These are phyloP conservation scores for Hiodon tergisus DNA, from an alignment of 2,113 vertebrate species.

Conservation along the genomic window DNA sequence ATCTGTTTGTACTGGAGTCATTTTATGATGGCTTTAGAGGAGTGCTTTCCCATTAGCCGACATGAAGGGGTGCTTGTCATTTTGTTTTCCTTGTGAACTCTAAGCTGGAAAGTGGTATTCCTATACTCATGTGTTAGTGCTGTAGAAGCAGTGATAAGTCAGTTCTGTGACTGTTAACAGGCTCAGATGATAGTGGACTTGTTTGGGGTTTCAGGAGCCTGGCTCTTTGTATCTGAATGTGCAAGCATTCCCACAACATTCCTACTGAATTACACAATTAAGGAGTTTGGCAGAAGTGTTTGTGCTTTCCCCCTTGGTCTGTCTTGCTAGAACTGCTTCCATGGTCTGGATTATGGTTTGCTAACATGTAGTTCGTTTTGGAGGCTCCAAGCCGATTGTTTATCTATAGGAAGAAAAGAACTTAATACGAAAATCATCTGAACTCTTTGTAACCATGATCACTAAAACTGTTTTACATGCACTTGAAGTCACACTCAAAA, in stretches of 20 bases:
- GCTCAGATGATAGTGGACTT: background rate
- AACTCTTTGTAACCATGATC: too few relatives aligned
- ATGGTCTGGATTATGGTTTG: background rate
- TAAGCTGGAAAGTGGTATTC: constrained; percentile 5
- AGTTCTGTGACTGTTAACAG: background rate
- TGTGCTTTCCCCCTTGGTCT: background rate
- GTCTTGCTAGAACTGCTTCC: background rate
- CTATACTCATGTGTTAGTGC: background rate
- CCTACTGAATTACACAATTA: background rate
- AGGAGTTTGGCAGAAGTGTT: background rate
- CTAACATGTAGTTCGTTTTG: too few relatives aligned
- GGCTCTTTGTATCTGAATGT: background rate
- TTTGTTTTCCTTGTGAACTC: background rate
- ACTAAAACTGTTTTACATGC: too few relatives aligned
- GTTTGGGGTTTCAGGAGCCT: background rate
- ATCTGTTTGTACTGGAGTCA: constrained; percentile 10
- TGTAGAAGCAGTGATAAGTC: background rate
- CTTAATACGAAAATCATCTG: too few relatives aligned
- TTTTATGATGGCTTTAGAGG: background rate
- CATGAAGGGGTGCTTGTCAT: background rate
- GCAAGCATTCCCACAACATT: background rate
- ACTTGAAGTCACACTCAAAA: too few relatives aligned
- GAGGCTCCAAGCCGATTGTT: too few relatives aligned
- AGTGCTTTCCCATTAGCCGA: constrained; percentile 10
- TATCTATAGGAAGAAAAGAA: too few relatives aligned